Evolutionary conservation across 2,888 invertebrate species (phyloP).

Genomic region (Latrodectus hesperus): DNA sequence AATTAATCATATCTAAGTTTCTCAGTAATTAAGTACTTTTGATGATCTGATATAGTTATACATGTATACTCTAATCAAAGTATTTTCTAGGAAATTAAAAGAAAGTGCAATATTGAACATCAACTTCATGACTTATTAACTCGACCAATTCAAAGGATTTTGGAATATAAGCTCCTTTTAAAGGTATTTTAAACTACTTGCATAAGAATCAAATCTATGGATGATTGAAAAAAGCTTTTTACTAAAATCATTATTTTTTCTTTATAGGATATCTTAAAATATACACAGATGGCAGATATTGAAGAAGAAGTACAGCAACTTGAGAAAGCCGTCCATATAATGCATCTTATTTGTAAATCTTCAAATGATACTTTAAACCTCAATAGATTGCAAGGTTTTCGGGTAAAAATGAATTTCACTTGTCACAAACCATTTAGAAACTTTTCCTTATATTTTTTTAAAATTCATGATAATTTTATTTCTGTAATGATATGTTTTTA

Average conservation of each 20-base stretch:
- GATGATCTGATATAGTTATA: background rate
- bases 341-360: constrained; percentile 94
- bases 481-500: too few relatives aligned
- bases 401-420: constrained; percentile 79
- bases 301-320: constrained; percentile 85
- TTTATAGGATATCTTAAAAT: constrained; percentile 85
- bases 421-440: background rate
- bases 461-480: background rate
- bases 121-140: constrained; percentile 95
- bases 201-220: background rate
- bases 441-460: background rate
- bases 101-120: constrained; percentile 93
- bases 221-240: background rate
- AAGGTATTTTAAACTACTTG: constrained; percentile 76
- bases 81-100: constrained; percentile 83
- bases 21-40: background rate
- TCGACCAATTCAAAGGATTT: constrained; percentile 98
- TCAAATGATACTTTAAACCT: constrained; percentile 99
- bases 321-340: constrained; percentile 87
- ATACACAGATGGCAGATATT: constrained; percentile 89
- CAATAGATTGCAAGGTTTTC: constrained; percentile 95
- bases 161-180: constrained; percentile 95
- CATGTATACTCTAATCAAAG: background rate
- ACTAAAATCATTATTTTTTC: background rate
- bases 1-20: too few relatives aligned